phyloP scores from a whole-genome alignment of 2,888 invertebrate genomes.

The Rhamnusium bicolor region DNA sequence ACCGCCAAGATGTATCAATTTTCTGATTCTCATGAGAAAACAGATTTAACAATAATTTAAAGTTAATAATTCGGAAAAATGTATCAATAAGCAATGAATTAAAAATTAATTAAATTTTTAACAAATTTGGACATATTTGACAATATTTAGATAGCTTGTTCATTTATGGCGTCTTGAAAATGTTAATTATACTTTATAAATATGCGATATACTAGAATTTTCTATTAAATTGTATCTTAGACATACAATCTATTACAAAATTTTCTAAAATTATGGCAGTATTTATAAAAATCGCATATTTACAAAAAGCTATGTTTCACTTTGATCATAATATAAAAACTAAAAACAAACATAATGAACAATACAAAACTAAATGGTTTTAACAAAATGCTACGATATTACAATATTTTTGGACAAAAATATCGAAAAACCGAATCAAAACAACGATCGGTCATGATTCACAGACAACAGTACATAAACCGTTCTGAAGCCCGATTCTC shows the following conservation, averaged over 20 bases:
- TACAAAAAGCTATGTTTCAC: constrained; percentile 14
- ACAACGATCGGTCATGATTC: too few species aligned
- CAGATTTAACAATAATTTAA: too few species aligned
- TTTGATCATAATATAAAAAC: not conserved
- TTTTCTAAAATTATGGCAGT: constrained; percentile 4
- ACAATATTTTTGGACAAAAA: not conserved
- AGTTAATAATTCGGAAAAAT: too few species aligned
- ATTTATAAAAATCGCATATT: constrained; percentile 7
- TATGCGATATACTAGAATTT: constrained; percentile 28
- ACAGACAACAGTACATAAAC: too few species aligned
- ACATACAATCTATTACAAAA: not conserved
- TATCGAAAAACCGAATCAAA: not conserved
- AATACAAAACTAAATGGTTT: not conserved
- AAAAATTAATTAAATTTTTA: too few species aligned
- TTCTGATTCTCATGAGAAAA: too few species aligned
- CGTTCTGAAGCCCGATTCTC: too few species aligned
- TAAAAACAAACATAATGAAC: not conserved
- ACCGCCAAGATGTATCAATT: too few species aligned
- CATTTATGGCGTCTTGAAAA: constrained; percentile 30
- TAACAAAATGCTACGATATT: not conserved
- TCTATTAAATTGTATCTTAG: constrained; percentile 17
- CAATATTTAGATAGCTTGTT: constrained; percentile 30
- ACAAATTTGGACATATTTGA: constrained; percentile 21
- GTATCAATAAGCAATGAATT: too few species aligned
- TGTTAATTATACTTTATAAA: constrained; percentile 15